phyloP scores from a whole-genome alignment of 2,113 vertebrate species.

The Platysternon megacephalum region DNA sequence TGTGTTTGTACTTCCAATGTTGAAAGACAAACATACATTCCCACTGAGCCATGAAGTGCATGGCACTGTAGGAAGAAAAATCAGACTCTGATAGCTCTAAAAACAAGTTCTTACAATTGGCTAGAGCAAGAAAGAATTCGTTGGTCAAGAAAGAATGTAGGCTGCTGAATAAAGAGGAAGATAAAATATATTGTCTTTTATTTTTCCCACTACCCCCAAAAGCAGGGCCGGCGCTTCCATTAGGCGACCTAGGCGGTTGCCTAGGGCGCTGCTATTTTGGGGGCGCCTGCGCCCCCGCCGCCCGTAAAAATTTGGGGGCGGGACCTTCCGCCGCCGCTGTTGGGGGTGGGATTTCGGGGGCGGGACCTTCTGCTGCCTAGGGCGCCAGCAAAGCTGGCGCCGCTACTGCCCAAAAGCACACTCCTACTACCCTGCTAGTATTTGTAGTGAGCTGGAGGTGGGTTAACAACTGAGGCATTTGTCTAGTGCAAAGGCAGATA shows the following conservation, averaged over 20 bases:
- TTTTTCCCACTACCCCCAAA: neutral
- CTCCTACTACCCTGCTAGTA: neutral
- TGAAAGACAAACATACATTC: slow-evolving; percentile 3
- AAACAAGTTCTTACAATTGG: slow-evolving; percentile 16
- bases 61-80: neutral
- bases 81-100: slow-evolving; percentile 24
- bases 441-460: neutral
- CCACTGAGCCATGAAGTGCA: neutral
- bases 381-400: too few species aligned
- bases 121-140: slow-evolving; percentile 2
- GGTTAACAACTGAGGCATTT: neutral
- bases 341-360: too few species aligned
- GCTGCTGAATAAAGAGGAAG: slow-evolving; percentile 17
- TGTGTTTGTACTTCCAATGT: neutral
- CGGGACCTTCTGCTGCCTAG: too few species aligned
- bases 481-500: neutral
- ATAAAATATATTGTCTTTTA: neutral
- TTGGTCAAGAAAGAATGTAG: slow-evolving; percentile 23
- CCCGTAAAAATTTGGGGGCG: too few species aligned
- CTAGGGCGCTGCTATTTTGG: too few species aligned
- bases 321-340: too few species aligned
- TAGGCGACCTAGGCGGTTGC: too few species aligned
- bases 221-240: too few species aligned
- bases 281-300: too few species aligned
- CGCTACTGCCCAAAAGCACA: neutral